Conservation (phyloP, 2,113 vertebrate species). For the Glaucomys volans region DNA sequence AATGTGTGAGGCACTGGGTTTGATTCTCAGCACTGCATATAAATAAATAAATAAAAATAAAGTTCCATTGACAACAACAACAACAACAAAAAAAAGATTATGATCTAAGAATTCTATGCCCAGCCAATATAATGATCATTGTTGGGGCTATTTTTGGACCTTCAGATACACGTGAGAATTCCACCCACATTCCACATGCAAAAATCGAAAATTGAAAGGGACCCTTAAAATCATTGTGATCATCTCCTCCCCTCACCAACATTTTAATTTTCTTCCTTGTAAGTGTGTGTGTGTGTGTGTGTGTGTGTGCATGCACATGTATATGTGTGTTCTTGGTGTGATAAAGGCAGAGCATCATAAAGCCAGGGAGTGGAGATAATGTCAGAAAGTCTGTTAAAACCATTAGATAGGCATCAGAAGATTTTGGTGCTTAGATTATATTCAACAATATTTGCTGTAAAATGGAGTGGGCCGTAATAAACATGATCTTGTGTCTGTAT, state of each 20-base stretch:
- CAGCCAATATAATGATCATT: neutral
- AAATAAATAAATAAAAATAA: too few relatives aligned
- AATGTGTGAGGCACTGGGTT: too few relatives aligned
- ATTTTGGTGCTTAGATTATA: constrained; percentile 43
- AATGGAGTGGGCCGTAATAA: constrained; percentile 22
- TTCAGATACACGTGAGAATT: neutral
- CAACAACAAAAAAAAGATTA: constrained; percentile 33
- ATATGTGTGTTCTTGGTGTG: neutral
- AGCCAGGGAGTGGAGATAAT: neutral
- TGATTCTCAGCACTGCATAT: too few relatives aligned
- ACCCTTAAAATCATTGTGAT: neutral
- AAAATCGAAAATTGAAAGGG: constrained; percentile 33
- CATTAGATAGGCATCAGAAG: neutral
- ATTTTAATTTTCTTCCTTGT: neutral
- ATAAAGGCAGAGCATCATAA: neutral
- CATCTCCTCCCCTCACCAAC: neutral
- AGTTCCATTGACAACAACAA: too few relatives aligned
- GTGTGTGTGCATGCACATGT: neutral
- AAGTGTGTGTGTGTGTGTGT: neutral
- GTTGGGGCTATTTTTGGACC: neutral
- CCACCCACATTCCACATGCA: neutral
- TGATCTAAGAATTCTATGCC: neutral
- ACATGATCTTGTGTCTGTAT: neutral
- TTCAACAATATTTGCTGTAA: constrained; percentile 49
- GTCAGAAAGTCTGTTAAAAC: constrained; percentile 17